phyloP scores from a whole-genome alignment of 1,140 invertebrate genomes.

The Artemia franciscana region DNA sequence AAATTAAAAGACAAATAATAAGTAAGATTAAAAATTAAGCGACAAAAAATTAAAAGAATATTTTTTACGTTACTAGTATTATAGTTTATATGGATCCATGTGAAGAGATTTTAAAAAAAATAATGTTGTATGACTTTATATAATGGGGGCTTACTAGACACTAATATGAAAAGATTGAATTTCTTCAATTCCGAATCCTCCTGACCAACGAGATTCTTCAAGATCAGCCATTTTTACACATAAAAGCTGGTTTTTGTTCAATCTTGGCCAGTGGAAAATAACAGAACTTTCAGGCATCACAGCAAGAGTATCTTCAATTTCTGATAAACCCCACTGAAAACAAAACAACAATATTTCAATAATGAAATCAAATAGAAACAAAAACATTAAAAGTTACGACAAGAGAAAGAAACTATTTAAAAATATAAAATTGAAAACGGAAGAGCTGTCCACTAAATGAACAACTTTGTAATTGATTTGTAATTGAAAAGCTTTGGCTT shows the following conservation, averaged over 20 bases:
- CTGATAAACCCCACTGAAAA: slow-evolving; percentile 32
- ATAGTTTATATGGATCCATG: too few species aligned
- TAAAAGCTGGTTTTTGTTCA: slow-evolving; percentile 64
- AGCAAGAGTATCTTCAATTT: too few species aligned
- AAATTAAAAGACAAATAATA: too few species aligned
- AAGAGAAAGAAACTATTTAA: too few species aligned
- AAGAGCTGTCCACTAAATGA: too few species aligned
- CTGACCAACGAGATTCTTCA: slow-evolving; percentile 47
- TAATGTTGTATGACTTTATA: slow-evolving; percentile 5
- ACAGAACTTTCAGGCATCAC: slow-evolving; percentile 66
- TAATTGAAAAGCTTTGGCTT: too few species aligned
- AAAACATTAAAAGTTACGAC: slow-evolving; percentile 23
- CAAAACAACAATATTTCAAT: slow-evolving; percentile 7
- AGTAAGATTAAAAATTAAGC: too few species aligned
- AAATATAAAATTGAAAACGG: too few species aligned
- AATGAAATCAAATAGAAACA: slow-evolving; percentile 3
- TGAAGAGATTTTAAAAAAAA: slow-evolving; percentile 2
- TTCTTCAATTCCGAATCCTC: slow-evolving; percentile 65
- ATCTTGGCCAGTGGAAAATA: slow-evolving; percentile 81
- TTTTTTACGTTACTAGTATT: too few species aligned
- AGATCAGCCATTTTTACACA: slow-evolving; percentile 54
- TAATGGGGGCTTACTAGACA: slow-evolving; percentile 38
- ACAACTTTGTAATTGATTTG: too few species aligned
- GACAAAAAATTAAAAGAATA: too few species aligned
- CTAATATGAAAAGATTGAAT: slow-evolving; percentile 75